A percentile compares a stretch with the other conserved stretches of the same genome.
phyloP scores from a whole-genome alignment of 2,888 invertebrate genomes.

The Loripinus fragilis region DNA sequence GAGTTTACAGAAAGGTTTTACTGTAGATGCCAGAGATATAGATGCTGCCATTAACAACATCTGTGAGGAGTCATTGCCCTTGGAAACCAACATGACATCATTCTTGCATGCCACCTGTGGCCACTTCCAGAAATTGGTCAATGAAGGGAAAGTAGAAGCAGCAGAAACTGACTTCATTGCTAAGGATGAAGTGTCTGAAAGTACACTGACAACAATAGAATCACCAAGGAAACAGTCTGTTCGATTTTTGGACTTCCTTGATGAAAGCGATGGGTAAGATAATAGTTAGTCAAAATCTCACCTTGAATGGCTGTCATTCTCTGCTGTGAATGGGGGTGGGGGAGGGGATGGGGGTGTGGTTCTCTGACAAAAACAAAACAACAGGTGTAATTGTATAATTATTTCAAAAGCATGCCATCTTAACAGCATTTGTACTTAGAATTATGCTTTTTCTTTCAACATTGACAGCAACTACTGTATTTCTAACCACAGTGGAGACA shows the following conservation, averaged over 20 bases:
- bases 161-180: slow-evolving; percentile 8
- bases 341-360: too few species aligned
- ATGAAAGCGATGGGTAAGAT: slow-evolving; percentile 54
- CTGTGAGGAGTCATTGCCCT: slow-evolving; percentile 87
- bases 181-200: slow-evolving; percentile 5
- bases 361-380: too few species aligned
- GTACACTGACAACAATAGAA: slow-evolving; percentile 13
- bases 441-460: too few species aligned
- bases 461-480: too few species aligned
- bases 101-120: slow-evolving; percentile 85
- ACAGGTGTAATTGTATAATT: too few species aligned
- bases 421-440: too few species aligned
- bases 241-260: slow-evolving; percentile 62
- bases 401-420: too few species aligned
- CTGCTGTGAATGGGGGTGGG: too few species aligned
- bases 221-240: slow-evolving; percentile 48
- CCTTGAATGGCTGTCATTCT: too few species aligned
- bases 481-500: too few species aligned
- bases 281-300: too few species aligned
- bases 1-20: slow-evolving; percentile 86
- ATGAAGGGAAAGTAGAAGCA: slow-evolving; percentile 52
- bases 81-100: slow-evolving; percentile 89
- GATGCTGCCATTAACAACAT: slow-evolving; percentile 88
- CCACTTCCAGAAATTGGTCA: slow-evolving; percentile 77
- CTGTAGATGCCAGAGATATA: slow-evolving; percentile 87